Base-by-base conservation (phyloP, 2,888 invertebrate species). In the Cerceris ruficornis region DNA sequence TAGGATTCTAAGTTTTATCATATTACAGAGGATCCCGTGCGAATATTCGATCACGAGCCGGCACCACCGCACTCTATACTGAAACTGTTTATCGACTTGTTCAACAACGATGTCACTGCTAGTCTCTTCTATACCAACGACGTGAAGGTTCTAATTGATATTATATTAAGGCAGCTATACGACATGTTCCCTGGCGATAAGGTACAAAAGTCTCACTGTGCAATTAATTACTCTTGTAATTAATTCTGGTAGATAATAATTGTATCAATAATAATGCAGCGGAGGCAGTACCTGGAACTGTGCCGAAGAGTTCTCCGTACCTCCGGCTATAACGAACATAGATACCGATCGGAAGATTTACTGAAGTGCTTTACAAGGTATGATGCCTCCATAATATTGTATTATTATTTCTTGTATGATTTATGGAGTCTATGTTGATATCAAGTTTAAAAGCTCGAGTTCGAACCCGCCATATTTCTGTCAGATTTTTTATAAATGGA, bases 81-180 rank as follows among this genome's bases (percentile, higher is more conserved):
- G 61, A 98, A 98, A 93, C 94, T 99, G 86, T 96, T 97, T 85
- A 95, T 95, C 58, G 98, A 99, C 92, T 93, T 98, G 83, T 98
- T 98, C 92, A 95, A 95, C 79, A 95, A 95, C 84, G 94, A 95
- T 82, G 94, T 95, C 81, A 98, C 98, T 0, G 97, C 98, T 0
- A 95, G 95, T 83, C 94, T 98, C 80, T 97, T 98, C 93, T 99
- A 99, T 92, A 98, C 98, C 0, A 99, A 98, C 90, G 99, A 99
- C 91, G 96, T 97, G 55, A 97, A 97, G 93, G 98, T 98, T 57
- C 94, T 98, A 74, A 96, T 98, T 79, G 99, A 98, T 91, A 98
- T 99, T 89, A 95, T 98, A 69, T 96, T 98, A 65, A 94, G 98
- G 62, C 98, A 98, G 92, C 94, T 99, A 41, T 96, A 97, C 2